Evolutionary conservation across 2,888 invertebrate species (phyloP).

Genomic region (Amphipoea oculea): DNA sequence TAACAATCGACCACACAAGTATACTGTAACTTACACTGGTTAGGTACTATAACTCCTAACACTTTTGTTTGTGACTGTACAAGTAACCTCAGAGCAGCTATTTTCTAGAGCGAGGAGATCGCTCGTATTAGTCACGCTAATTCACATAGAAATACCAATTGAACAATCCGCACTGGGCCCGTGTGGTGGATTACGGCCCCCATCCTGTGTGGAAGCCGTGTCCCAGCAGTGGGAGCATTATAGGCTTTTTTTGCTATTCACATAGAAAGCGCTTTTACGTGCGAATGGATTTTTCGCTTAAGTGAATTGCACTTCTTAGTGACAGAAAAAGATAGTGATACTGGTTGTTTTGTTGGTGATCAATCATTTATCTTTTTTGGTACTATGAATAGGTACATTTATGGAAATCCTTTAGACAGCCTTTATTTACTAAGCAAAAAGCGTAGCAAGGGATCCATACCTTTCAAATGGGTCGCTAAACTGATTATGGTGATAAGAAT

Average conservation of each 20-base stretch:
- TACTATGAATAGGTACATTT: background rate
- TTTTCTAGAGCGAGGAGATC: background rate
- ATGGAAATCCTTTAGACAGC: constrained; percentile 14
- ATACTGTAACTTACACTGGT: no score
- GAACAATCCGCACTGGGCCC: no score
- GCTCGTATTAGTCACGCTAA: background rate
- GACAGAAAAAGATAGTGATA: background rate
- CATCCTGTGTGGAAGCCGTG: no score
- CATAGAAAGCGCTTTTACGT: background rate
- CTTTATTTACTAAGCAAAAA: constrained; percentile 61
- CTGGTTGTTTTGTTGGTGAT: background rate
- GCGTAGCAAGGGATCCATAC: constrained; percentile 68
- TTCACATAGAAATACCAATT: background rate
- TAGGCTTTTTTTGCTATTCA: background rate
- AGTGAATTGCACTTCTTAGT: background rate
- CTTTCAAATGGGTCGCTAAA: background rate
- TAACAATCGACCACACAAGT: no score
- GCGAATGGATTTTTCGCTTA: background rate
- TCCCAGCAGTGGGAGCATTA: no score
- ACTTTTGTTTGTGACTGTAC: no score
- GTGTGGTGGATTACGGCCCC: no score
- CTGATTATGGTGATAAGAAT: background rate
- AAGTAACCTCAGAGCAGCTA: background rate
- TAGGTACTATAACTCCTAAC: no score
- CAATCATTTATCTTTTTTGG: background rate